Base-by-base conservation (phyloP, 2,797 vertebrate species). In the Dendrocincla fuliginosa region DNA sequence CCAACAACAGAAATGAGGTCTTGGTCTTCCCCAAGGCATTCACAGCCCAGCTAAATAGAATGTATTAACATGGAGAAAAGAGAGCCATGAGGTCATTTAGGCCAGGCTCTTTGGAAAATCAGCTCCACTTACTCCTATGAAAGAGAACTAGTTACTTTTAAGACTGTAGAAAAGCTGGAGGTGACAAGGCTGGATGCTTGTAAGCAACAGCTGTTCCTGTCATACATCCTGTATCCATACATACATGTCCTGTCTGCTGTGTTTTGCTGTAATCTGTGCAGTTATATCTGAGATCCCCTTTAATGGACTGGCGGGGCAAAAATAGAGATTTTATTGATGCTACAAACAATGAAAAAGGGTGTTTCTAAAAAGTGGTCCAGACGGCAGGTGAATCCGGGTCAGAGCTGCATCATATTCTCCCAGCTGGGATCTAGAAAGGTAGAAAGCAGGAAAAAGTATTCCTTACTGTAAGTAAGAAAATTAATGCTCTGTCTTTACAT, bases 381-480 rank as follows among this genome's bases (percentile, higher is more conserved):
- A 95, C 91, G 90, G 90, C 15, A 88, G 50, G 65, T 95, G 61
- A 84, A 96, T 84, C 65, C 91, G 61, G 67, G 90, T 92, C 90
- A 96, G 69, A 89, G 65, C 50, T 59, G 47, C 56, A 91, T 88
- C 83, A 67, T 52, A 33, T 41, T 37, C 27, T 94, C 70, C 59
- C 86, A 61, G 39, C 24, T 69, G 70, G 57, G 90, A 75, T 64
- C 63, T 60, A 84, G 61, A 75, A 71, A 24, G 14, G n/a, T 47
- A 80, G 30, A 85, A 60, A 49, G 47, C 18, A 79, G 60, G 37
- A 61, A 88, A 94, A 93, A 80, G 39, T 2, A 78, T 61, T 79
- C 39, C 25, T 37, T n/a, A 49, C 10, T 49, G 9, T 37, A 67
- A 39, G 16, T 22, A 89, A 82, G 35, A 82, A 94, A 90, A 87